Base-by-base conservation (phyloP, 2,888 invertebrate genomes). In the Agriopis aurantiaria region DNA sequence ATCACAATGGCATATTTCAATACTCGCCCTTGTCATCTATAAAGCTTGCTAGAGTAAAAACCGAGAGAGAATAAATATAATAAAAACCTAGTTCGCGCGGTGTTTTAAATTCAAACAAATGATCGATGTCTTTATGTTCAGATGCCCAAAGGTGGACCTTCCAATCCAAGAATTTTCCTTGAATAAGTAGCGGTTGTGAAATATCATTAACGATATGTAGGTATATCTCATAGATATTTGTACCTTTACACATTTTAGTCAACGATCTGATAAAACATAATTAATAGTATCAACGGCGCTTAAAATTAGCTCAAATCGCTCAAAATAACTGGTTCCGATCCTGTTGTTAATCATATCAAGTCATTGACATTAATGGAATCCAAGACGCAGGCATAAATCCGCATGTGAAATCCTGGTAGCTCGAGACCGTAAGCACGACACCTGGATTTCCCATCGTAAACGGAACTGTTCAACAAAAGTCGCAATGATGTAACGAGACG, bases 371-470 rank as follows among this genome's bases (percentile, higher is more conserved):
- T 76, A 76, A 71, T 76, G 73, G 73, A 72, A 76, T 76, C 61
- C 69, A 67, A 61, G 56, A 63, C 48, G 64, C 53, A 51, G 68
- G 52, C 58, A 75, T 55, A 70, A 77, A 78, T 80, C 77, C 73
- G 73, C 62, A 74, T 78, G 74, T 69, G 23, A 80, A 78, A 83
- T 83, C 81, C 81, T 81, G 78, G 80, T 76, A 69, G 67, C 71
- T 61, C 33, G 68, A 75, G 65, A 61, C 57, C 46, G 71, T 75
- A 77, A 76, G 75, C 73, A 75, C 78, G 79, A 78, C 77, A 78
- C 78, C 40, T 81, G 89, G 89, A 76, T 86, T 89, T 89, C 81
- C 88, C 88, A 81, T 72, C 72, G 73, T 68, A 85, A 84, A 84
- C 88, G 88, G 88, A 89, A 85, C 86, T 87, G 75, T 72, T 64